A percentile compares a stretch with the other conserved stretches of the same genome.
Conservation (phyloP, 2,888 invertebrate genomes). For the Temnothorax rugatulus region DNA sequence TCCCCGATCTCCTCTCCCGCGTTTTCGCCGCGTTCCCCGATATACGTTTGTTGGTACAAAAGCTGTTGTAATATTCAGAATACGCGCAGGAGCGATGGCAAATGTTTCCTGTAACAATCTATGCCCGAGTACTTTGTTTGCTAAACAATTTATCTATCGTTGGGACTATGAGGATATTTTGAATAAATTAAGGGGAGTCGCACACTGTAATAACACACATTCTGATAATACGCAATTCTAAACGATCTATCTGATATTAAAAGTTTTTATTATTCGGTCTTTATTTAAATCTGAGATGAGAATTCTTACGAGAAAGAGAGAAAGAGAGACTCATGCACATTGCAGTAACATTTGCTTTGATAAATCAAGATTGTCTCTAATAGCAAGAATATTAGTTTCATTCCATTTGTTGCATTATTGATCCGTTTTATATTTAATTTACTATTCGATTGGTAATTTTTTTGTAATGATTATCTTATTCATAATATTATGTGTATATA, state of each 20-base stretch:
- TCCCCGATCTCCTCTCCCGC: conserved; percentile 11
- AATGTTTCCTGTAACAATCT: background rate
- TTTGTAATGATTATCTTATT: background rate
- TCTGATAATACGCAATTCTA: background rate
- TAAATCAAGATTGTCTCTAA: background rate
- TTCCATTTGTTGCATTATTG: background rate
- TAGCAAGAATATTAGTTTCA: background rate
- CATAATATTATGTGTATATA: background rate
- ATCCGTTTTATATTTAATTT: background rate
- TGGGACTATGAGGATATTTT: background rate
- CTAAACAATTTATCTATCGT: background rate
- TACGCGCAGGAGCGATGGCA: background rate
- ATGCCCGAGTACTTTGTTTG: background rate
- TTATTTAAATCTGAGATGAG: background rate
- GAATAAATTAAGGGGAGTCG: background rate
- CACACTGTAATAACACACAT: too few species aligned
- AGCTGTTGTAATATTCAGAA: conserved; percentile 25
- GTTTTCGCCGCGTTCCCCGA: conserved; percentile 28
- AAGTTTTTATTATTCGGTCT: background rate
- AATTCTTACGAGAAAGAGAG: background rate
- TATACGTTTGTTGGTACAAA: conserved; percentile 62
- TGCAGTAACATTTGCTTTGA: background rate
- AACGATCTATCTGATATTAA: background rate
- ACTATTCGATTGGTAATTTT: background rate
- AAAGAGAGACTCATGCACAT: background rate